A percentile compares a stretch with the other conserved stretches of the same genome.
phyloP scores from a whole-genome alignment of 1,140 invertebrate genomes.

The Dreissena polymorpha region DNA sequence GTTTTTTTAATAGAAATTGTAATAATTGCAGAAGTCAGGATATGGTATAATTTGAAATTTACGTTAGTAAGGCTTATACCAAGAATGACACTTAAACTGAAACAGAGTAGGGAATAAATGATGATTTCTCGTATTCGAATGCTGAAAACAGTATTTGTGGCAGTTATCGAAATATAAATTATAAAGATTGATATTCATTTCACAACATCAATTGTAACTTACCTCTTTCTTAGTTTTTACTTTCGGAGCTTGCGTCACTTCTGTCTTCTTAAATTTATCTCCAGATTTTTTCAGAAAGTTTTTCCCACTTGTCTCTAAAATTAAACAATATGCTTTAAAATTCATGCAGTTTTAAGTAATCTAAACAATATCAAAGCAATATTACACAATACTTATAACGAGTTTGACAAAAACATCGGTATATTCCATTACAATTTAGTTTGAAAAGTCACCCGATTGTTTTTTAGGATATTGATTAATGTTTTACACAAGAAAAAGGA shows the following conservation, averaged over 20 bases:
- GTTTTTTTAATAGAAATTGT: too few relatives aligned
- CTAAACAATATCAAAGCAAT: not conserved
- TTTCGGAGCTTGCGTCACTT: slow-evolving; percentile 1
- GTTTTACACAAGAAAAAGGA: not conserved
- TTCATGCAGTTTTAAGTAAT: not conserved
- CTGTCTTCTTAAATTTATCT: slow-evolving; percentile 26
- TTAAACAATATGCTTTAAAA: slow-evolving; percentile 1
- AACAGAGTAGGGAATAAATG: too few relatives aligned
- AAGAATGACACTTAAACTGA: too few relatives aligned
- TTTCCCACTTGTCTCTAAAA: slow-evolving; percentile 57
- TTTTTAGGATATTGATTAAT: not conserved
- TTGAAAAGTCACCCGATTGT: not conserved
- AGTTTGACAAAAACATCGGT: not conserved
- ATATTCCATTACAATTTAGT: not conserved
- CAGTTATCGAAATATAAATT: too few relatives aligned
- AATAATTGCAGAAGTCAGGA: too few relatives aligned
- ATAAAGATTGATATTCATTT: too few relatives aligned
- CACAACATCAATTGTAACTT: not conserved
- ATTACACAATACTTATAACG: not conserved
- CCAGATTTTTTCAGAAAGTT: slow-evolving; percentile 67
- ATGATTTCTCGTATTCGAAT: too few relatives aligned
- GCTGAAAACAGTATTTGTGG: too few relatives aligned
- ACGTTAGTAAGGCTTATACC: too few relatives aligned
- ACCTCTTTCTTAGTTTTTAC: slow-evolving; percentile 56
- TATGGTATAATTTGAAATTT: too few relatives aligned